phyloP scores from a whole-genome alignment of 2,888 invertebrate species.

The Carterocephalus palaemon region DNA sequence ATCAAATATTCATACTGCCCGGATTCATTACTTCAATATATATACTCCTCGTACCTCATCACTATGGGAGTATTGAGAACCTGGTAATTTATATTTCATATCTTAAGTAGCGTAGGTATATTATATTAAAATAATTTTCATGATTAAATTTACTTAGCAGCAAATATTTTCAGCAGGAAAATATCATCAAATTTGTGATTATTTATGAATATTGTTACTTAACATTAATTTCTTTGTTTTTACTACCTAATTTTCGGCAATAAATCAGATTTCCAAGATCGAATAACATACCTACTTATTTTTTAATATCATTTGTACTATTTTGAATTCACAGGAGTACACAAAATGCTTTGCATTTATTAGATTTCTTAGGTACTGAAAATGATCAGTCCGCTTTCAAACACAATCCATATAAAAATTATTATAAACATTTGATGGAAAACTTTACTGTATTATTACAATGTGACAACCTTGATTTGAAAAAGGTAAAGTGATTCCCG shows the following conservation, averaged over 20 bases:
- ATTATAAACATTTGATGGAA: conserved; percentile 38
- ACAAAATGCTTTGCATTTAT: conserved; percentile 44
- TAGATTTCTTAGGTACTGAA: conserved; percentile 43
- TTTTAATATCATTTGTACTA: not conserved
- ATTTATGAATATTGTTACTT: no score
- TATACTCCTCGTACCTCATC: conserved; percentile 42
- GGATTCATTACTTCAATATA: conserved; percentile 45
- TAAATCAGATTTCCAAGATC: not conserved
- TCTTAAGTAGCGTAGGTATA: no score
- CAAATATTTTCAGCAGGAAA: no score
- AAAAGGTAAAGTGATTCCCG: conserved; percentile 16
- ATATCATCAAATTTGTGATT: no score
- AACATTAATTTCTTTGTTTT: no score
- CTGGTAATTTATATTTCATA: conserved; percentile 39
- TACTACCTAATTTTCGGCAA: no score
- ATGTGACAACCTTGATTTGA: conserved; percentile 9
- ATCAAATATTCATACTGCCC: conserved; percentile 42
- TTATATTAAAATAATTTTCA: no score
- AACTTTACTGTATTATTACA: conserved; percentile 31
- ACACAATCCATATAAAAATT: conserved; percentile 40
- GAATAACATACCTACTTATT: not conserved
- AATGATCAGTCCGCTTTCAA: conserved; percentile 18
- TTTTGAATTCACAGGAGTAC: conserved; percentile 40
- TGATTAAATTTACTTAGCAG: no score
- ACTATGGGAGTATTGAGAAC: conserved; percentile 46